Conservation (phyloP, 2,888 invertebrate genomes). For the Drosophila barbarae region DNA sequence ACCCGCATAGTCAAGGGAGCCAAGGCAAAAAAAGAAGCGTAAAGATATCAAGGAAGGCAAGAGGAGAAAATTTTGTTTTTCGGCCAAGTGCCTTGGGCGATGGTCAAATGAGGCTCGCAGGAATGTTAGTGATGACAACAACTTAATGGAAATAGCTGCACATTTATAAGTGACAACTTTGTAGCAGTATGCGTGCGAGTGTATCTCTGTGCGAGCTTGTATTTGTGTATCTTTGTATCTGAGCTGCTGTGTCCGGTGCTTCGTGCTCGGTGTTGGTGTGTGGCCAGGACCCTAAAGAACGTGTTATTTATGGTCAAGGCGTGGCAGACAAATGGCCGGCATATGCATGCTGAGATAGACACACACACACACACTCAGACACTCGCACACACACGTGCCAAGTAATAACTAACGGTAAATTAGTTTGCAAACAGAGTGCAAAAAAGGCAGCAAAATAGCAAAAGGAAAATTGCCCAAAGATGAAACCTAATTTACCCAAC, state of each 20-base stretch:
- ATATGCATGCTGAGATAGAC: slow-evolving; percentile 57
- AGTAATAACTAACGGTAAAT: slow-evolving; percentile 73
- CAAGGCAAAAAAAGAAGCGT: slow-evolving; percentile 6
- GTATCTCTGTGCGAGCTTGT: slow-evolving; percentile 4
- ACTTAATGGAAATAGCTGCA: slow-evolving; percentile 73
- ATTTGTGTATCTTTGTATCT: slow-evolving; percentile 20
- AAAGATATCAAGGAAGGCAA: not conserved
- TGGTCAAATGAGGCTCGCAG: slow-evolving; percentile 60
- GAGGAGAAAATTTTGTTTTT: slow-evolving; percentile 8
- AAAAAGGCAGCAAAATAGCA: slow-evolving; percentile 44
- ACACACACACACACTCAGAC: slow-evolving; percentile 13
- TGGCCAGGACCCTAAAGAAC: slow-evolving; percentile 50
- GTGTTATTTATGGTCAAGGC: slow-evolving; percentile 70
- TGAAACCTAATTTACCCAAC: slow-evolving; percentile 68
- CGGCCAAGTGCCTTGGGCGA: slow-evolving; percentile 48
- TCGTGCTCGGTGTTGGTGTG: slow-evolving; percentile 23
- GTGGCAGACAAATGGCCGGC: slow-evolving; percentile 73
- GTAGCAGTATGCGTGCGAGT: slow-evolving; percentile 4
- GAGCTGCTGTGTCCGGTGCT: slow-evolving; percentile 11
- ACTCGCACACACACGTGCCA: slow-evolving; percentile 31
- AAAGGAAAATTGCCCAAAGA: slow-evolving; percentile 68
- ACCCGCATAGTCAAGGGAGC: not conserved
- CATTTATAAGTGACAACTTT: slow-evolving; percentile 73
- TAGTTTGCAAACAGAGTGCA: slow-evolving; percentile 73
- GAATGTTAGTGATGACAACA: slow-evolving; percentile 74